Conservation (phyloP, 1,140 invertebrate species). For the Mylabris phalerata region DNA sequence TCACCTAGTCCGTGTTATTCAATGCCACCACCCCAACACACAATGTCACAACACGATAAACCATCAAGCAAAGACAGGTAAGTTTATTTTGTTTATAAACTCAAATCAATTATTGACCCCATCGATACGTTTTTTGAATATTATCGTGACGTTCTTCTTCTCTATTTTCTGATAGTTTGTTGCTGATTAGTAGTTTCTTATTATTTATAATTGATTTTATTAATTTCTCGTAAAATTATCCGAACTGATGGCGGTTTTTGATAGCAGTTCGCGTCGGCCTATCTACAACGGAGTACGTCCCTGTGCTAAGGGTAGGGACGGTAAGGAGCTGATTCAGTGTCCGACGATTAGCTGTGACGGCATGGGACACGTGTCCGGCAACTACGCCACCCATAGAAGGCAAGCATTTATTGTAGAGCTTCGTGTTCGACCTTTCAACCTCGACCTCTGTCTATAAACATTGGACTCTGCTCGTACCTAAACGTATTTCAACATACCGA, state of each 20-base stretch:
- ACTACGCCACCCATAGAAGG: conserved; percentile 73
- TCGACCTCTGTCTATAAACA: not conserved
- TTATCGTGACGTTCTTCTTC: too few relatives aligned
- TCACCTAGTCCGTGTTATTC: conserved; percentile 68
- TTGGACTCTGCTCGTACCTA: conserved; percentile 20
- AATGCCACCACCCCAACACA: conserved; percentile 69
- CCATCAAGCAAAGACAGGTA: conserved; percentile 66
- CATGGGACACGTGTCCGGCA: conserved; percentile 77
- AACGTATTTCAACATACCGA: too few relatives aligned
- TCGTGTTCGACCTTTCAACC: conserved; percentile 4
- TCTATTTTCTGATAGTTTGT: too few relatives aligned
- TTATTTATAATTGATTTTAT: too few relatives aligned
- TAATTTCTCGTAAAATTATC: not conserved
- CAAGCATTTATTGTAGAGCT: conserved; percentile 40
- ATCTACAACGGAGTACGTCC: conserved; percentile 46
- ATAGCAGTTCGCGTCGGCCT: conserved; percentile 37
- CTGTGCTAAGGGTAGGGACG: conserved; percentile 50
- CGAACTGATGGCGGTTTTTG: conserved; percentile 12
- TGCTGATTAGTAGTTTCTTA: too few relatives aligned
- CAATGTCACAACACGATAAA: conserved; percentile 63
- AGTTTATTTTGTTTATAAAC: conserved; percentile 36
- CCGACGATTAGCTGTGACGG: conserved; percentile 69
- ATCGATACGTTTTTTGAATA: too few relatives aligned
- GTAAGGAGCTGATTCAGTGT: conserved; percentile 65
- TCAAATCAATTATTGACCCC: too few relatives aligned